phyloP scores from a whole-genome alignment of 2,888 invertebrate genomes.

The Apamea monoglypha region DNA sequence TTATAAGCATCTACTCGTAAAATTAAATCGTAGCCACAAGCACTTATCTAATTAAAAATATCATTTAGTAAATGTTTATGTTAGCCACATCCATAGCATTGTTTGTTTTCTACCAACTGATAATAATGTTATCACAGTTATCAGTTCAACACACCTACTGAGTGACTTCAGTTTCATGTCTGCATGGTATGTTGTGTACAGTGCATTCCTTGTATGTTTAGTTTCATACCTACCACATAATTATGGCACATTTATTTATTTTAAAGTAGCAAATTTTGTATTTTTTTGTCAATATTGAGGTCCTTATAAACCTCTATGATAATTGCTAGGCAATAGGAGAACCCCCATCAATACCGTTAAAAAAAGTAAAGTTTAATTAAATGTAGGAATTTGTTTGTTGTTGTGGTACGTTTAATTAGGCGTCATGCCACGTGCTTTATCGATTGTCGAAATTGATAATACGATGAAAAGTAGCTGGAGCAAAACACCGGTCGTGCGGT shows the following conservation, averaged over 20 bases:
- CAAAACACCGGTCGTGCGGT: conserved; percentile 22
- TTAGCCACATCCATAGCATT: conserved; percentile 59
- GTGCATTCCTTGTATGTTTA: conserved; percentile 33
- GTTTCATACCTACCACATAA: not conserved
- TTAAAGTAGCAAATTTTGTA: not conserved
- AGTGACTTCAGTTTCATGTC: conserved; percentile 49
- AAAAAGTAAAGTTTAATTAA: not conserved
- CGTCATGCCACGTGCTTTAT: conserved; percentile 44
- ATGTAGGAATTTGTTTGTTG: conserved; percentile 49
- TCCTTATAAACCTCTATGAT: not conserved
- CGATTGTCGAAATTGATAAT: conserved; percentile 26
- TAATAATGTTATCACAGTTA: conserved; percentile 61
- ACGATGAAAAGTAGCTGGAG: conserved; percentile 22
- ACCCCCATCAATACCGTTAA: not conserved
- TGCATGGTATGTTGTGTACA: conserved; percentile 32
- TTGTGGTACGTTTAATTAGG: conserved; percentile 45
- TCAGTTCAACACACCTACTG: conserved; percentile 64
- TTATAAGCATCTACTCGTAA: conserved; percentile 10
- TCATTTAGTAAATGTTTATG: conserved; percentile 61
- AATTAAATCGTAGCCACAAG: conserved; percentile 36
- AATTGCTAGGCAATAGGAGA: not conserved
- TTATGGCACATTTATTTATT: not conserved
- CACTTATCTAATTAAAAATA: conserved; percentile 62
- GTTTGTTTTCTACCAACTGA: conserved; percentile 63
- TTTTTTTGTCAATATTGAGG: not conserved